Evolutionary conservation across 2,797 vertebrate species (phyloP).

Genomic region (Anniella stebbinsi): DNA sequence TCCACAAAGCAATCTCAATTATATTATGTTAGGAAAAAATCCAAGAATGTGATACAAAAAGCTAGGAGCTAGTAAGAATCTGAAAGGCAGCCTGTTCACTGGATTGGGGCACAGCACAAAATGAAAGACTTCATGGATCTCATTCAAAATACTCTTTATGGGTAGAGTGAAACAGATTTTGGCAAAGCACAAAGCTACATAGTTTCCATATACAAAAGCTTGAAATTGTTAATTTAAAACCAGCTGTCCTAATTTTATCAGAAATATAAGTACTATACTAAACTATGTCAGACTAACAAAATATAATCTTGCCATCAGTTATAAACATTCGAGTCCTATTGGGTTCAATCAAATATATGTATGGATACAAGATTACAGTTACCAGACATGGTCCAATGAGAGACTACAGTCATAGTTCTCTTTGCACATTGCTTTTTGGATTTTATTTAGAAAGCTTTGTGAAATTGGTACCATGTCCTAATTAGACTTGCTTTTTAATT

Average conservation of each 20-base stretch:
- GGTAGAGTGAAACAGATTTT: background rate
- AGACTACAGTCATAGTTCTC: background rate
- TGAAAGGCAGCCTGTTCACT: background rate
- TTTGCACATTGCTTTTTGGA: background rate
- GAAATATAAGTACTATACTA: background rate
- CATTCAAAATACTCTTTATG: background rate
- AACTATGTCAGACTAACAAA: background rate
- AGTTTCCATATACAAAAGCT: background rate
- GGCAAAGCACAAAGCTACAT: background rate
- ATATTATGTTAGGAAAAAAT: background rate
- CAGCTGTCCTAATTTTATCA: background rate
- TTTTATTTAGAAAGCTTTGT: background rate
- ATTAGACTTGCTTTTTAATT: background rate
- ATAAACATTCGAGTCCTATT: background rate
- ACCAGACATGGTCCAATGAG: background rate
- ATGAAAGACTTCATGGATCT: background rate
- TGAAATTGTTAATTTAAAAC: background rate
- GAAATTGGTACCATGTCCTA: background rate
- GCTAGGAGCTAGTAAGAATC: background rate
- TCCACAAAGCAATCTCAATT: conserved; percentile 16
- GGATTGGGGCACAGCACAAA: background rate
- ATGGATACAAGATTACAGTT: background rate
- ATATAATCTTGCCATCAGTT: background rate
- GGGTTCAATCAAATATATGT: background rate
- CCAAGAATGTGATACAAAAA: background rate